A percentile compares a stretch with the other conserved stretches of the same genome.
Conservation (phyloP, 2,888 invertebrate genomes). For the Ptychoptera albimana region DNA sequence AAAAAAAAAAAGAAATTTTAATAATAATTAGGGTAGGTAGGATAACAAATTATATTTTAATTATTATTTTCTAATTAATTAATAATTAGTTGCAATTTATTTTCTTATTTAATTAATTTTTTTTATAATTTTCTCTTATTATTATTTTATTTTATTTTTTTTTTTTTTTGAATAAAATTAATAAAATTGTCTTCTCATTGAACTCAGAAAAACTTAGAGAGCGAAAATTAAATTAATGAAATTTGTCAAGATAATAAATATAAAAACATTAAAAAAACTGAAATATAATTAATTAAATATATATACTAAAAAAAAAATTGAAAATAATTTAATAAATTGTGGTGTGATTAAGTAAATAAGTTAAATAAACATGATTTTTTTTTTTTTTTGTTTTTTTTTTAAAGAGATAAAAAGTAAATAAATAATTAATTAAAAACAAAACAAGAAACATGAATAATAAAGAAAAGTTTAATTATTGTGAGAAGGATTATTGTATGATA, state of each 20-base stretch:
- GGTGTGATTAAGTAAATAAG: too few species aligned
- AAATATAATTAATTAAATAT: neutral
- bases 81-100: neutral
- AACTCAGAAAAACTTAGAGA: neutral
- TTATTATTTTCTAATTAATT: neutral
- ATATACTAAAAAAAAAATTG: neutral
- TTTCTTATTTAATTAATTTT: constrained; percentile 2
- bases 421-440: too few species aligned
- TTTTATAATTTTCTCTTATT: neutral
- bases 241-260: neutral
- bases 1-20: constrained; percentile 3
- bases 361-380: too few species aligned
- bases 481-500: too few species aligned
- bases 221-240: neutral
- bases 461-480: too few species aligned
- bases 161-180: neutral
- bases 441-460: too few species aligned
- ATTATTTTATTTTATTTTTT: neutral
- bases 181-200: neutral
- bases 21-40: constrained; percentile 12
- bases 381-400: too few species aligned
- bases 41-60: constrained; percentile 14
- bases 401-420: too few species aligned
- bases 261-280: neutral
- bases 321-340: too few species aligned